A percentile compares a stretch with the other conserved stretches of the same genome.
These are phyloP conservation scores for Muraenolepis orangiensis DNA, from an alignment of 2,797 vertebrate genomes.

Conservation along the genomic window DNA sequence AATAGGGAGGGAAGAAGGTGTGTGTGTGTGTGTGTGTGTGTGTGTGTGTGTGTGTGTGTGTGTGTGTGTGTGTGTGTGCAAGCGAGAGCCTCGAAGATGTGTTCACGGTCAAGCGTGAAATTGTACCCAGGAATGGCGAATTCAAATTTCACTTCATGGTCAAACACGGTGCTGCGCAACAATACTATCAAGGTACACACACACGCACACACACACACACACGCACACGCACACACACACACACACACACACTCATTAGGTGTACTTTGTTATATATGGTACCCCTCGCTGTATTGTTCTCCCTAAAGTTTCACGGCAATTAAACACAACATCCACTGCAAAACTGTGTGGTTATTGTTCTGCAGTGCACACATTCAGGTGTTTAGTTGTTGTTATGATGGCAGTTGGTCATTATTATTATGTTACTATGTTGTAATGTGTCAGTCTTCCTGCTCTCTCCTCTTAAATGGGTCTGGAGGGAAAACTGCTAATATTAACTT, in stretches of 20 bases:
- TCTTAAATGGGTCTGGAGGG: slow-evolving; percentile 35
- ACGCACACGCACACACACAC: neutral
- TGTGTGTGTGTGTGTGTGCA: slow-evolving; percentile 7
- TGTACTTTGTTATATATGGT: too few relatives aligned
- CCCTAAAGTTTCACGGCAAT: neutral
- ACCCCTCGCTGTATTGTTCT: neutral
- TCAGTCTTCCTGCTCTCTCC: slow-evolving; percentile 17
- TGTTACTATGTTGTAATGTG: too few relatives aligned
- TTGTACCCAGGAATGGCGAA: slow-evolving; percentile 1
- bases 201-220: neutral
- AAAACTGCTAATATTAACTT: slow-evolving; percentile 27
- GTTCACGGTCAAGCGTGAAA: neutral
- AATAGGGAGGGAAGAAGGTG: neutral
- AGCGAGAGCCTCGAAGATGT: too few relatives aligned
- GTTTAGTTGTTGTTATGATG: slow-evolving; percentile 20
- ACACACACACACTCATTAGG: neutral
- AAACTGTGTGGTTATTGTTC: slow-evolving; percentile 6
- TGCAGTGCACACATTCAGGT: neutral
- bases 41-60: slow-evolving; percentile 5
- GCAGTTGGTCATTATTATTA: slow-evolving; percentile 31
- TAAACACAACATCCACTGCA: neutral
- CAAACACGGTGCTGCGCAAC: slow-evolving; percentile 6
- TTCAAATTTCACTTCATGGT: slow-evolving; percentile 14
- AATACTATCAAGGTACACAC: slow-evolving; percentile 2
- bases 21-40: slow-evolving; percentile 13